Evolutionary conservation across 2,113 vertebrate species (phyloP).

Genomic region (Chlorodrepanis virens): DNA sequence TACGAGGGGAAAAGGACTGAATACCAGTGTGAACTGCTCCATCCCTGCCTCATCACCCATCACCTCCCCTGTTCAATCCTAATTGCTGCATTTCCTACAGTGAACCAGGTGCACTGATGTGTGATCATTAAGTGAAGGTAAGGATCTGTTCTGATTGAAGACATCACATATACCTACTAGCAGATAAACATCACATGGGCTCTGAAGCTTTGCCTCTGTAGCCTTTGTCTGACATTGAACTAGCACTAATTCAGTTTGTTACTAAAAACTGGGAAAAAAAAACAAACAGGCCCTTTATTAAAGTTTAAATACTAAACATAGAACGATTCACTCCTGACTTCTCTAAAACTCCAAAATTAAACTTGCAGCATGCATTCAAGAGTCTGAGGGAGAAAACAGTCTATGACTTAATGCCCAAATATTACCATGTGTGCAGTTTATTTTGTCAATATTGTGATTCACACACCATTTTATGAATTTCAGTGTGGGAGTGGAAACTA

Average conservation of each 20-base stretch:
- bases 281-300: not conserved
- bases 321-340: not conserved
- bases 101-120: not conserved
- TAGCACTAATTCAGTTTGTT: not conserved
- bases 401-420: not conserved
- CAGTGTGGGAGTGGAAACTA: not conserved
- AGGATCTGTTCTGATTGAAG: not conserved
- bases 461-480: not conserved
- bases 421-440: not conserved
- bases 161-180: not conserved
- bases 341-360: not conserved
- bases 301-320: not conserved
- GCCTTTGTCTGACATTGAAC: not conserved
- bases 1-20: not conserved
- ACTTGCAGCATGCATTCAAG: not conserved
- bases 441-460: slow-evolving; percentile 35
- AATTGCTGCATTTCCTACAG: not conserved
- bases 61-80: not conserved
- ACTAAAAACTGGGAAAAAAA: not conserved
- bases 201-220: not conserved
- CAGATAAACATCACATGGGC: not conserved
- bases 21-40: not conserved
- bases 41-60: not conserved
- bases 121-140: not conserved
- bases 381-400: not conserved